A percentile compares a stretch with the other conserved stretches of the same genome.
Evolutionary conservation across 2,797 vertebrate species (phyloP).

Genomic region (Crocodylus rhombifer): DNA sequence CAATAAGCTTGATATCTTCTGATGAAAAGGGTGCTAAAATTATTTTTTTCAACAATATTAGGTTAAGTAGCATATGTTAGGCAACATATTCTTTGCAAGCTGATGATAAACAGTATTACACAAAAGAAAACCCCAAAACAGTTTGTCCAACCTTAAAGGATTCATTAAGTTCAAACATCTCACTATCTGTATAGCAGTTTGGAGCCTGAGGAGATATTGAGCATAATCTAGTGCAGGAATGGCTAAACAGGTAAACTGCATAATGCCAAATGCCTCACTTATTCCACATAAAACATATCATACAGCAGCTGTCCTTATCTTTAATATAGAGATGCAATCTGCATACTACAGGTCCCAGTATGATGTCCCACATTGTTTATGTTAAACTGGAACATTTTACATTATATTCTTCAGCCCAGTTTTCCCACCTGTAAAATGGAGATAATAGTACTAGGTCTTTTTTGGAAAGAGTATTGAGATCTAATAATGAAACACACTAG

Average conservation of each 20-base stretch:
- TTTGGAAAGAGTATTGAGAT: not conserved
- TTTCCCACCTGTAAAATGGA: not conserved
- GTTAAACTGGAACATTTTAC: not conserved
- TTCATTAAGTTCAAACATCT: slow-evolving; percentile 62
- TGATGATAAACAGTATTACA: slow-evolving; percentile 50
- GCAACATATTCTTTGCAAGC: slow-evolving; percentile 53
- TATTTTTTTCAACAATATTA: slow-evolving; percentile 57
- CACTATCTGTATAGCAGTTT: slow-evolving; percentile 46
- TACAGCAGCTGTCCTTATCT: not conserved
- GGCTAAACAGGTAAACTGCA: not conserved
- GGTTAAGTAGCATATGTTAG: slow-evolving; percentile 34
- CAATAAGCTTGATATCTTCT: not conserved
- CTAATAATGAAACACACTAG: not conserved
- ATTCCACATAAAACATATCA: not conserved
- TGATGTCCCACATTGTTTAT: not conserved
- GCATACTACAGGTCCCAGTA: not conserved
- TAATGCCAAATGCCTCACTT: not conserved
- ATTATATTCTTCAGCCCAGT: not conserved
- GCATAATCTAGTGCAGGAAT: not conserved
- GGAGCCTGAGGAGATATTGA: not conserved
- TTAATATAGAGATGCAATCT: not conserved
- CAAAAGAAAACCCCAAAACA: slow-evolving; percentile 60
- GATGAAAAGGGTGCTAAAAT: slow-evolving; percentile 23
- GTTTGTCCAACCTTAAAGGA: slow-evolving; percentile 51
- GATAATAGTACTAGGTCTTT: not conserved